Base-by-base conservation (phyloP, 2,113 vertebrate genomes). In the Blennius ocellaris region DNA sequence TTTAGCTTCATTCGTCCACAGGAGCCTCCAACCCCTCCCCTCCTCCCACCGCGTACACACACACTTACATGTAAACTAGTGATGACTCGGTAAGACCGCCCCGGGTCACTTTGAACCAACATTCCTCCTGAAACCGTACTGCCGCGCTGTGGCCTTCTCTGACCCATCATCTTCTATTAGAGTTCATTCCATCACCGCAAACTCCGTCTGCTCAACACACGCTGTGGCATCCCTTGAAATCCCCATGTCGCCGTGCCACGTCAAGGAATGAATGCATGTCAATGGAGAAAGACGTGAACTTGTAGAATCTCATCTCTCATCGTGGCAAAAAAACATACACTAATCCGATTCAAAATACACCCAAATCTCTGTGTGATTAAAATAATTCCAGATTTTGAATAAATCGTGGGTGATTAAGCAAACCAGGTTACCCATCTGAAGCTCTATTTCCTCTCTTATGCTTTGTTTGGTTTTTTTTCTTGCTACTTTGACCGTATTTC, bases 331-430 rank as follows among this genome's bases (percentile, higher is more conserved):
- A 83, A 83, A 71, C 65, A 53, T 8, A 58, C 37, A 16, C 16
- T 87, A 82, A 87, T 83, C 81, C 48, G 40, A 69, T 73, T 58
- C 21, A 64, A 83, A 76, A 83, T 16, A 15, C 16, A 66, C 17
- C 43, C 57, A 80, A 85, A 89, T 81, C 64, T 77, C 67, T 72
- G 40, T 65, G 60, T 69, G 82, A 86, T 87, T 85, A 78, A 83
- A 82, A 72, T 82, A 60, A 82, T 75, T 87, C 75, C 84, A 77
- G 86, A 84, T 84, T 87, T 78, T 56, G 40, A 69, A 69, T 64
- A 75, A 68, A 76, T 55, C 14, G 6, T 16, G 49, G 37, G 56
- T 57, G 77, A 75, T 85, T 90, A 82, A 80, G 76, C 43, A 14
- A 64, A 71, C 69, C 49, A 69, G 14, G 36, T 52, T 49, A 53